Evolutionary conservation across 2,888 invertebrate species (phyloP).

Genomic region (Pristionchus fissidentatus): DNA sequence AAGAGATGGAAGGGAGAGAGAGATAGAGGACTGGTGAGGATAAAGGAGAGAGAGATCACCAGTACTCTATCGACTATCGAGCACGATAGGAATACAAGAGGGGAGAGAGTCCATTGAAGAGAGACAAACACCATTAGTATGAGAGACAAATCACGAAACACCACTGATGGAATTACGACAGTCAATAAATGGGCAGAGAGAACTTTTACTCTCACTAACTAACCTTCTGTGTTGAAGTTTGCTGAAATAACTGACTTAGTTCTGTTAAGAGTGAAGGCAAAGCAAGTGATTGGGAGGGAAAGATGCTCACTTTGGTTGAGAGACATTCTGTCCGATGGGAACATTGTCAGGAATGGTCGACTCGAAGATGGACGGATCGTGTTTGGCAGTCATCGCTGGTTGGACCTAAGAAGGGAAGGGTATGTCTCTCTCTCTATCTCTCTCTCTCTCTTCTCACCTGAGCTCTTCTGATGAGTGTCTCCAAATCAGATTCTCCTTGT

Average conservation of each 20-base stretch:
- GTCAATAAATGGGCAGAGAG: not conserved
- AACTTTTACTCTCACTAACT: conserved; percentile 4
- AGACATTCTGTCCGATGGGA: conserved; percentile 69
- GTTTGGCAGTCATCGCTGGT: conserved; percentile 53
- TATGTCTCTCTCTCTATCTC: not conserved
- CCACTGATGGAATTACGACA: not conserved
- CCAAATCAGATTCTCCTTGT: conserved; percentile 64
- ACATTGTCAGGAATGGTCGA: conserved; percentile 65
- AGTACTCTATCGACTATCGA: no score
- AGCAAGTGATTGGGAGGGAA: not conserved
- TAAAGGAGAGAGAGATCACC: not conserved
- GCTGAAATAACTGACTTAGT: conserved; percentile 22
- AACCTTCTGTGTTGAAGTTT: conserved; percentile 43
- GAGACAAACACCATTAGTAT: not conserved
- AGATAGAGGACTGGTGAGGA: not conserved
- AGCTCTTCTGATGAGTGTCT: conserved; percentile 63
- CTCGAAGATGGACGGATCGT: conserved; percentile 52
- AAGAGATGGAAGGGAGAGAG: not conserved
- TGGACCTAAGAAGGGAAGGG: conserved; percentile 34
- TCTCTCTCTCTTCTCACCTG: conserved; percentile 51
- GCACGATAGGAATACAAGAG: not conserved
- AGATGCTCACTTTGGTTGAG: conserved; percentile 67
- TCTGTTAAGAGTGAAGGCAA: not conserved
- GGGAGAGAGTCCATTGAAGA: not conserved
- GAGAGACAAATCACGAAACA: not conserved